These are phyloP conservation scores for Calephelis perditalis DNA, from an alignment of 2,888 invertebrate species.

Conservation along the genomic window DNA sequence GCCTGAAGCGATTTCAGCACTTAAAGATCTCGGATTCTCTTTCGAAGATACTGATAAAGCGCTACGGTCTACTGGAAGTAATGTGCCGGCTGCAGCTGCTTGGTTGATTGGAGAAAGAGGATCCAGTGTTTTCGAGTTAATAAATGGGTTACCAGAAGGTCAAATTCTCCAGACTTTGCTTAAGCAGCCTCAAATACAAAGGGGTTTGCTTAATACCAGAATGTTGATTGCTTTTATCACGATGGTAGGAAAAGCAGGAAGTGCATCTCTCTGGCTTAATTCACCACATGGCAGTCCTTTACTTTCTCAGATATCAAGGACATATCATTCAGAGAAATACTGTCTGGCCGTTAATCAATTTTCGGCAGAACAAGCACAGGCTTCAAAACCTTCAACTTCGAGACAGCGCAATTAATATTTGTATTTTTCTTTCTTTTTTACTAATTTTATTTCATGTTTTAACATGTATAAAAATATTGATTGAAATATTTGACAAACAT, in stretches of 20 bases:
- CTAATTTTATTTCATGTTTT: slow-evolving; percentile 1
- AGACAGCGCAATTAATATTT: slow-evolving; percentile 40
- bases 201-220: slow-evolving; percentile 62
- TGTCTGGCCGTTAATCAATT: slow-evolving; percentile 70
- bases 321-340: slow-evolving; percentile 70
- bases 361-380: slow-evolving; percentile 42
- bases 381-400: slow-evolving; percentile 52
- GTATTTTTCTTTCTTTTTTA: too few species aligned
- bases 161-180: slow-evolving; percentile 55
- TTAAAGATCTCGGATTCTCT: slow-evolving; percentile 58
- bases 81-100: slow-evolving; percentile 65
- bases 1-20: slow-evolving; percentile 46
- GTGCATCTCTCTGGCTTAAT: slow-evolving; percentile 63
- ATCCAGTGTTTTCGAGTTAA: slow-evolving; percentile 61
- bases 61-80: slow-evolving; percentile 54
- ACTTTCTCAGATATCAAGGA: slow-evolving; percentile 65
- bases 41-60: slow-evolving; percentile 54
- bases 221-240: slow-evolving; percentile 69
- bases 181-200: slow-evolving; percentile 65
- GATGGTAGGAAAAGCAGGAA: slow-evolving; percentile 66
- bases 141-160: slow-evolving; percentile 62
- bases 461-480: slow-evolving; percentile 4
- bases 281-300: slow-evolving; percentile 68
- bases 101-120: slow-evolving; percentile 66
- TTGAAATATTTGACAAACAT: too few species aligned